Percentiles rank a stretch among this genome's conserved stretches.
phyloP scores from a whole-genome alignment of 1,140 invertebrate species.

The Papilio aristodemus region DNA sequence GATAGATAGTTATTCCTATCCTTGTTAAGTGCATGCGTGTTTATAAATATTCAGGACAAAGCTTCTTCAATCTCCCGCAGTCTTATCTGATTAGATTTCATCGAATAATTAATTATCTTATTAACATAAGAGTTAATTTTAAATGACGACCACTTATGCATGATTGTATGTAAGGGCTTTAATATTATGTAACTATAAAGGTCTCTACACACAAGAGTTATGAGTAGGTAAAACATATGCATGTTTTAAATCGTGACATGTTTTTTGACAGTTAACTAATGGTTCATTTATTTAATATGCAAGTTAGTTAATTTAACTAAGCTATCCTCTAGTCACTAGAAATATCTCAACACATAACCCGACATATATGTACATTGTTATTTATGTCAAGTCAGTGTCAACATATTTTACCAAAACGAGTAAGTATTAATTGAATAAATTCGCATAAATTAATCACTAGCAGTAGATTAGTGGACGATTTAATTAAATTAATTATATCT shows the following conservation, averaged over 20 bases:
- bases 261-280: conserved; percentile 17
- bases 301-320: conserved; percentile 20
- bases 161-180: neutral
- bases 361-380: conserved; percentile 13
- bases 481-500: too few species aligned
- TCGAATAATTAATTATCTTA: neutral
- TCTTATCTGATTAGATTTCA: neutral
- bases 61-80: neutral
- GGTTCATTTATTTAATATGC: conserved; percentile 7
- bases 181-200: too few species aligned
- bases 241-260: neutral
- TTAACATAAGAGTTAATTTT: neutral
- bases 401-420: conserved; percentile 14
- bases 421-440: conserved; percentile 19
- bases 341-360: conserved; percentile 9
- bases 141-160: neutral
- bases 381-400: conserved; percentile 11
- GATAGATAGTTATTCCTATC: neutral
- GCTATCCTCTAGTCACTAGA: neutral
- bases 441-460: neutral
- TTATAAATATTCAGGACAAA: neutral
- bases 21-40: neutral
- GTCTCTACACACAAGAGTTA: neutral
- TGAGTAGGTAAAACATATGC: neutral
- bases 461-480: neutral